Percentiles rank a stretch among this genome's conserved stretches.
These are phyloP conservation scores for Eilema caniola DNA, from an alignment of 2,888 invertebrate species.

Conservation along the genomic window DNA sequence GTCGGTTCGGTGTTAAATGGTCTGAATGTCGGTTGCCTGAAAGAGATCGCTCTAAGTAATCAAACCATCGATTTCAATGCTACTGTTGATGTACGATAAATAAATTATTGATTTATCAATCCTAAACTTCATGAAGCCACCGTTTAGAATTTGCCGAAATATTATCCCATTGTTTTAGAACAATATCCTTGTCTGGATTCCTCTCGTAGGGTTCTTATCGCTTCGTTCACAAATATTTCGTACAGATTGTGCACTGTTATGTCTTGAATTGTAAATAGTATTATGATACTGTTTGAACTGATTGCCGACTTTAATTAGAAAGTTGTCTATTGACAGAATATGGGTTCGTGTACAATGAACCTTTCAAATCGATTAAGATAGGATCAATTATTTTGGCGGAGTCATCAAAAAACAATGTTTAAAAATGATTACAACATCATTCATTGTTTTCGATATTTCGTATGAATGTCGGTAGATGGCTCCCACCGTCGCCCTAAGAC, in stretches of 20 bases:
- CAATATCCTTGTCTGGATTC: constrained; percentile 47
- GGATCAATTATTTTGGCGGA: no score
- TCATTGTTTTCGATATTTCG: no score
- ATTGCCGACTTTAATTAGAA: constrained; percentile 3
- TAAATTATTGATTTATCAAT: constrained; percentile 3
- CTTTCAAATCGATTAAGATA: no score
- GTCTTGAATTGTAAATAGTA: constrained; percentile 22
- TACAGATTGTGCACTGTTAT: constrained; percentile 29
- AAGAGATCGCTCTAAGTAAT: background rate
- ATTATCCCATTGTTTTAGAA: constrained; percentile 37
- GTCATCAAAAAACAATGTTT: no score
- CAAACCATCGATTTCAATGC: background rate
- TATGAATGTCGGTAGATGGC: no score
- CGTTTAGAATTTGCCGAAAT: constrained; percentile 34
- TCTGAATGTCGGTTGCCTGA: background rate
- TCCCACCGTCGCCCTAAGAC: no score
- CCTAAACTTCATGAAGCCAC: constrained; percentile 24
- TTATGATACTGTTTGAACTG: constrained; percentile 12
- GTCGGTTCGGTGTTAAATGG: no score
- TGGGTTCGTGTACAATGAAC: background rate
- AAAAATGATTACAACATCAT: no score
- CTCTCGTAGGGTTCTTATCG: constrained; percentile 58
- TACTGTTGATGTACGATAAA: background rate
- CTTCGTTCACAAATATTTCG: constrained; percentile 53
- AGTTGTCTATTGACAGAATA: background rate